These are phyloP conservation scores for Heliothis subflexa DNA, from an alignment of 1,140 invertebrate genomes.

Conservation along the genomic window DNA sequence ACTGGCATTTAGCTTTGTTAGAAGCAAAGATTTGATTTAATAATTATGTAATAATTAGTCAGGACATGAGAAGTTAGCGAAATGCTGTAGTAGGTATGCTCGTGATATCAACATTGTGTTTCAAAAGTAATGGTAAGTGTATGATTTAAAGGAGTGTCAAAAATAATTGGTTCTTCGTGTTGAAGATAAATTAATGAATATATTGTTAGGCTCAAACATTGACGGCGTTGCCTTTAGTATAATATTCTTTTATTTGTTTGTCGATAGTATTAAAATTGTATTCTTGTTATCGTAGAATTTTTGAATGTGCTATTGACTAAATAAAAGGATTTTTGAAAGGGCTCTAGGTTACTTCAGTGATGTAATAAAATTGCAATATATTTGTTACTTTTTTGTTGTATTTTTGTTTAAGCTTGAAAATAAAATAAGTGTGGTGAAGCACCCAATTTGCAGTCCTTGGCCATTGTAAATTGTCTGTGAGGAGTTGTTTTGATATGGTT, in stretches of 20 bases:
- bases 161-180: slow-evolving; percentile 60
- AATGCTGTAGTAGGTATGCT: slow-evolving; percentile 45
- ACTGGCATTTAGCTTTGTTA: neutral
- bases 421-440: slow-evolving; percentile 15
- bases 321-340: slow-evolving; percentile 33
- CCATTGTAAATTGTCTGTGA: slow-evolving; percentile 1
- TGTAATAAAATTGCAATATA: slow-evolving; percentile 25
- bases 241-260: slow-evolving; percentile 45
- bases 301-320: neutral
- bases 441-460: slow-evolving; percentile 10
- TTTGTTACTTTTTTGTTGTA: slow-evolving; percentile 33
- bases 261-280: slow-evolving; percentile 17
- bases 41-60: slow-evolving; percentile 21
- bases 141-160: slow-evolving; percentile 63
- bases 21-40: slow-evolving; percentile 18
- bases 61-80: slow-evolving; percentile 32
- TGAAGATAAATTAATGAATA: slow-evolving; percentile 50
- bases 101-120: slow-evolving; percentile 48
- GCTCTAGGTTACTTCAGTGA: neutral
- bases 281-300: neutral
- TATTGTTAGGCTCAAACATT: slow-evolving; percentile 25
- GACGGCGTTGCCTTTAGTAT: neutral
- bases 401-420: slow-evolving; percentile 41
- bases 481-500: neutral
- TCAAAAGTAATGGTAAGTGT: slow-evolving; percentile 61